A percentile compares a stretch with the other conserved stretches of the same genome.
These are phyloP conservation scores for Idaea straminata DNA, from an alignment of 2,888 invertebrate genomes.

Conservation along the genomic window DNA sequence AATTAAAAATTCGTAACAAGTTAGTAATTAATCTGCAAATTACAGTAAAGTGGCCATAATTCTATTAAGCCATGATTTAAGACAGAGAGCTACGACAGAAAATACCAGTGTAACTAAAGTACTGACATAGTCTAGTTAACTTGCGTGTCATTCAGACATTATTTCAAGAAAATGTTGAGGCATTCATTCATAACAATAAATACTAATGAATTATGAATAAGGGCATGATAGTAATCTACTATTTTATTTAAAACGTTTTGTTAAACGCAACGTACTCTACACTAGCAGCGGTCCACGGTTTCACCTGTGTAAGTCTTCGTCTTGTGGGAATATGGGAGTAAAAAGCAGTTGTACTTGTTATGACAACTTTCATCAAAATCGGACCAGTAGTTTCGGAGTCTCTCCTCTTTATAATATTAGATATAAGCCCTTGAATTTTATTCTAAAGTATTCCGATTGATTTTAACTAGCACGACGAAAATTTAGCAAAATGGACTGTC, in stretches of 20 bases:
- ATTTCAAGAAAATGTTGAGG: not conserved
- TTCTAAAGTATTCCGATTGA: no score
- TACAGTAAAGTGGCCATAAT: conserved; percentile 14
- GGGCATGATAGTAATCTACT: not conserved
- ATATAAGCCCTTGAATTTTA: no score
- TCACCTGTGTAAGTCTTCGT: no score
- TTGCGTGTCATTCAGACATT: not conserved
- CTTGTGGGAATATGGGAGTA: no score
- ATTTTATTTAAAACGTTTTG: not conserved
- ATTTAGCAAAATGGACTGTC: no score
- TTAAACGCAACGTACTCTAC: not conserved
- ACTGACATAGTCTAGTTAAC: not conserved
- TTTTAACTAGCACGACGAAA: no score
- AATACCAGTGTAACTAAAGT: not conserved
- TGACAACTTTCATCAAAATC: no score
- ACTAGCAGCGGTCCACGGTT: no score
- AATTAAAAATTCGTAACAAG: conserved; percentile 5
- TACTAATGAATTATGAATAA: not conserved
- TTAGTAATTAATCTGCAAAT: conserved; percentile 14
- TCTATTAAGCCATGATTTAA: conserved; percentile 32
- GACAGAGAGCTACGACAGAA: conserved; percentile 21
- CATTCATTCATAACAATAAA: not conserved
- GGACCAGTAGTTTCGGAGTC: no score
- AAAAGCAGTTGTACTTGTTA: no score
- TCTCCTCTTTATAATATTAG: no score